Percentiles rank a stretch among this genome's conserved stretches.
Evolutionary conservation across 2,888 invertebrate genomes (phyloP).

Genomic region (Eugnorisma glareosa): DNA sequence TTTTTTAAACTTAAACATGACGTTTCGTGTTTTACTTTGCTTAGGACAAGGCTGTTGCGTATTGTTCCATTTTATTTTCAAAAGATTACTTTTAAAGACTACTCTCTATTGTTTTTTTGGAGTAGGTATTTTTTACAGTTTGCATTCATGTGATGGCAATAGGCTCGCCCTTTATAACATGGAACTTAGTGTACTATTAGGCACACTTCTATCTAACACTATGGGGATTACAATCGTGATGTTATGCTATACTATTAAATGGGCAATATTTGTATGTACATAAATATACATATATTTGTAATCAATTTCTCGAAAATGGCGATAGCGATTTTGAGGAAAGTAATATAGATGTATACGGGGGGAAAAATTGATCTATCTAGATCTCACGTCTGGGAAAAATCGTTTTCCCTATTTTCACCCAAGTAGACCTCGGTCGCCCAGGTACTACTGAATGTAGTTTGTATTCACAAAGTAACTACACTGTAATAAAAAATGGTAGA

Average conservation of each 20-base stretch:
- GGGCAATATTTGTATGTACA: no score
- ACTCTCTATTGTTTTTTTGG: not conserved
- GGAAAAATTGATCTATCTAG: no score
- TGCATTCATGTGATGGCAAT: not conserved
- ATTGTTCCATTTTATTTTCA: not conserved
- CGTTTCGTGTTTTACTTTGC: not conserved
- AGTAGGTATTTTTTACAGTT: not conserved
- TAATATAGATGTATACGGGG: no score
- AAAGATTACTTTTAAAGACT: not conserved
- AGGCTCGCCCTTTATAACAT: not conserved
- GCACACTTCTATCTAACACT: not conserved
- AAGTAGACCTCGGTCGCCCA: no score
- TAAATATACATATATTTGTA: no score
- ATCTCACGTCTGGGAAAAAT: no score
- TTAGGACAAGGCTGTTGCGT: not conserved
- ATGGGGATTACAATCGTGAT: not conserved
- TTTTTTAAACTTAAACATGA: not conserved
- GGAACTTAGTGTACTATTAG: not conserved
- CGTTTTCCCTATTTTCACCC: no score
- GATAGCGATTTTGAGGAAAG: no score
- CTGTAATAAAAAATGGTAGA: slow-evolving; percentile 1
- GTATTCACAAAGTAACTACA: slow-evolving; percentile 4
- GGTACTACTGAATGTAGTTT: not conserved
- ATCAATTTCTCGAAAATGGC: no score
- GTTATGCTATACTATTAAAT: not conserved